phyloP scores from a whole-genome alignment of 2,113 vertebrate genomes.

The Acanthisitta chloris region DNA sequence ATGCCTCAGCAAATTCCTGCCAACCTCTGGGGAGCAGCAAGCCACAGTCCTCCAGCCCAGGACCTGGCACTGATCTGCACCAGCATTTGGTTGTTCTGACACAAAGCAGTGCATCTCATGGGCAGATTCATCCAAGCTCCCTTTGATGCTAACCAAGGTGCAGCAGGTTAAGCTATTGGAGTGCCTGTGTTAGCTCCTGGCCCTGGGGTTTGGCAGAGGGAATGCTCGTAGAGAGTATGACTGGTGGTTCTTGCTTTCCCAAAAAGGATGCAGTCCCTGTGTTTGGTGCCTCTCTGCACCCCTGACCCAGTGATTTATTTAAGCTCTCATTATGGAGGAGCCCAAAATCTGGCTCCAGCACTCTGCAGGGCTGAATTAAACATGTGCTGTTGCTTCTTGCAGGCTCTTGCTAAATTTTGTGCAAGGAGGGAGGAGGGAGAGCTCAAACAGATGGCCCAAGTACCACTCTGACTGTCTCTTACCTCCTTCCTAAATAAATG shows the following conservation, averaged over 20 bases:
- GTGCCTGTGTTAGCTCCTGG: neutral
- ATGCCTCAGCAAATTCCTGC: neutral
- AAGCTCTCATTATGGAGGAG: neutral
- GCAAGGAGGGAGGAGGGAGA: neutral
- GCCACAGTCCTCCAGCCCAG: accelerated
- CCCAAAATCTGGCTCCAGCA: neutral
- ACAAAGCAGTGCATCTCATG: neutral
- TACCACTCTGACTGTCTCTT: neutral
- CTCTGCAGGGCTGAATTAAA: slow-evolving; percentile 15
- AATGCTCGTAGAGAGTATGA: neutral
- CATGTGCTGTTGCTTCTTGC: slow-evolving; percentile 6
- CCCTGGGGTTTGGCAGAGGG: neutral
- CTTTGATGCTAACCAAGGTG: neutral
- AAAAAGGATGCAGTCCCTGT: neutral
- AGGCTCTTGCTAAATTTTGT: neutral
- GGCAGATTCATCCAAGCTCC: neutral
- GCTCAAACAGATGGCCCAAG: slow-evolving; percentile 17
- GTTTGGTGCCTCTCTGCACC: neutral
- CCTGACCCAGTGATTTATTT: slow-evolving; percentile 2
- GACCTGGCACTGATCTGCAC: neutral
- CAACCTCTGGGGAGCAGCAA: neutral
- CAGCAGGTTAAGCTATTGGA: neutral
- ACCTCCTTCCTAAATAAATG: slow-evolving; percentile 25
- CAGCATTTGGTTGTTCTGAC: neutral
- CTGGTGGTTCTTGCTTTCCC: neutral